Conservation (phyloP, 2,888 invertebrate genomes). For the Chirona hameri region DNA sequence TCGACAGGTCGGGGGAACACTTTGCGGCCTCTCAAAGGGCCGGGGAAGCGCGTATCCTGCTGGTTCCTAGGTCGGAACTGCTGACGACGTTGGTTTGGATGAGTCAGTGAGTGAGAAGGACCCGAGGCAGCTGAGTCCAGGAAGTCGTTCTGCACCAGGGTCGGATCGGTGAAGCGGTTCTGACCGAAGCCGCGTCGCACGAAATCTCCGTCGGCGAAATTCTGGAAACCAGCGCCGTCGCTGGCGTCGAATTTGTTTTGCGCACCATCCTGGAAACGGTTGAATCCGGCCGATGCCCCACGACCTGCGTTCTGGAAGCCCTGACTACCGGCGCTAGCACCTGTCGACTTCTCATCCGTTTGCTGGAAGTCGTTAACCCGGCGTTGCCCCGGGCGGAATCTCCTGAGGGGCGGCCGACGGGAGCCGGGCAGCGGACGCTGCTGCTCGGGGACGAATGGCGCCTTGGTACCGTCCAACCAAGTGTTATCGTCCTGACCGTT, state of each 20-base stretch:
- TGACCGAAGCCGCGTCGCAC: neutral
- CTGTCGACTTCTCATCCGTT: too few relatives aligned
- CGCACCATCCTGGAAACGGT: neutral
- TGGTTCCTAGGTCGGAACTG: neutral
- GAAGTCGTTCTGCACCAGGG: neutral
- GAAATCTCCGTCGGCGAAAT: neutral
- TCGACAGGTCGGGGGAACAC: neutral
- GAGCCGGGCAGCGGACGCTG: too few relatives aligned
- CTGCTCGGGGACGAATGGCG: too few relatives aligned
- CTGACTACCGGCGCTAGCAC: too few relatives aligned
- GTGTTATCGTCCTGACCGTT: too few relatives aligned
- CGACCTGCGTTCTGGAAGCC: too few relatives aligned
- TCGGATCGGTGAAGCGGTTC: neutral
- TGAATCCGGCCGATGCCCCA: too few relatives aligned
- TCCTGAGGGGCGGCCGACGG: too few relatives aligned
- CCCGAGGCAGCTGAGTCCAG: neutral
- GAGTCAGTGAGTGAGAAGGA: neutral
- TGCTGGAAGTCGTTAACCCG: too few relatives aligned
- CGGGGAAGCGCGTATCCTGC: neutral
- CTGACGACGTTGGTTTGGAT: neutral
- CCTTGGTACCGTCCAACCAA: too few relatives aligned
- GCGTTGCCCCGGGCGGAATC: too few relatives aligned
- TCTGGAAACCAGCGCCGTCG: neutral
- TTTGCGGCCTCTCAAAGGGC: neutral
- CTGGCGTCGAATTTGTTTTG: neutral